Base-by-base conservation (phyloP, 2,888 invertebrate genomes). In the Drosophila histrio region DNA sequence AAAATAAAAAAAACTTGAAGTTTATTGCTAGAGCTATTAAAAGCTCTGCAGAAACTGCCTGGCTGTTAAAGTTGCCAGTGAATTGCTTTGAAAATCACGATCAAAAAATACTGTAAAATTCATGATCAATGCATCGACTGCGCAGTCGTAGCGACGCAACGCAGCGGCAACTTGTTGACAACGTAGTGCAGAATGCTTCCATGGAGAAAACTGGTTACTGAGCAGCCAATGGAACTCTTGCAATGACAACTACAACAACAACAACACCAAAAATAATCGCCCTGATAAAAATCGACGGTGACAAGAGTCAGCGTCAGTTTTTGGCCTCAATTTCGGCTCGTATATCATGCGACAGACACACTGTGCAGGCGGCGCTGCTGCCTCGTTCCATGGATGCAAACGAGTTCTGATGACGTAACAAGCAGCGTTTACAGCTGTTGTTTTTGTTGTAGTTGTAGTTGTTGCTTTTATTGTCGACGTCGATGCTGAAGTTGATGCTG, bases 331-430 rank as follows among this genome's bases (percentile, higher is more conserved):
- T 84, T 71, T 57, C 26, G 13, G 36, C 44, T 22, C 13, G 38
- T 44, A 19, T 54, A 47, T 67, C 54, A 46, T 53, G 56, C 26
- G 13, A 15, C 59, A 34, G 56, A n/a, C 54, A 61, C 77, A 77
- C 62, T 72, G 77, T 72, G 72, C 77, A 77, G 39, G 13, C 21
- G 46, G 11, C n/a, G 26, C 13, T 36, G n/a, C 49, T 19, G 26
- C 36, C 19, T 21, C 19, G 28, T 24, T 58, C 32, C 15, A 13
- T 62, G 60, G 68, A 82, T 82, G 86, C 82, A 82, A 82, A 82
- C 82, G 74, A 82, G 82, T 87, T 82, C 82, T 85, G 60, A 73
- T 82, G 82, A 85, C 88, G 82, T 87, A 82, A 82, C 60, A 72
- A 44, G 60, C 43, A 43, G 38, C 66, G 26, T 53, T 54, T 41